Base-by-base conservation (phyloP, 2,888 invertebrate species). In the Alloscopus bannaensis region DNA sequence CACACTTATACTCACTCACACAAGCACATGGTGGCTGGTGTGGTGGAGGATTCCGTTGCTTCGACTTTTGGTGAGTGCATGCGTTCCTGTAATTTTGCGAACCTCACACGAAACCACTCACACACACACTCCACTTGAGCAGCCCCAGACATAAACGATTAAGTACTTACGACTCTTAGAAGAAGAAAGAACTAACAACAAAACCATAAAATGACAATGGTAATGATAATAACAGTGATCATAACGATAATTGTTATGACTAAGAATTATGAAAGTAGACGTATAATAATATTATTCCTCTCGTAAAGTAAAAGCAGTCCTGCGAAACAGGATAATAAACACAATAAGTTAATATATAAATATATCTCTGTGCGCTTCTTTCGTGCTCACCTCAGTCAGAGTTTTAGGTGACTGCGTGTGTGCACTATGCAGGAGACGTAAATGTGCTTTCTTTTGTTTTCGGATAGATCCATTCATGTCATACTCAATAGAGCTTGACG, bases 201-300 rank as follows among this genome's bases (percentile, higher is more conserved):
- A 64, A 69, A 69, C 77, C 59, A 71, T 78, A 71, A 78, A 76
- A 71, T 65, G 78, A 78, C 78, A 71, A 78, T 77, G 69, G 77
- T 70, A 77, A 77, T 77, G 69, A 70, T 77, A 77, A 76, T 77
- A 77, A 77, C 69, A 77, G 70, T 77, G 77, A 62, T 77, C 69
- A 77, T 77, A 70, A 77, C 64, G 69, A 70, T 77, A 77, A 77
- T 70, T 77, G 77, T 77, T 77, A 77, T 77, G 69, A 70, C 77
- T 77, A 60, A 55, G 64, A 78, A 70, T 71, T 71, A 78, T 78
- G 78, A 69, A 78, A 78, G 70, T 69, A 68, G 52, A 78, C 64
- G 47, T 78, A 71, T 60, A 69, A 69, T 55, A 60, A 36, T 36
- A 22, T 64, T 64, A 52, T 57, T 57, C 57, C 36, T 47, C 31